A percentile compares a stretch with the other conserved stretches of the same genome.
These are phyloP conservation scores for Germaria angustata DNA, from an alignment of 2,888 invertebrate species.

Conservation along the genomic window DNA sequence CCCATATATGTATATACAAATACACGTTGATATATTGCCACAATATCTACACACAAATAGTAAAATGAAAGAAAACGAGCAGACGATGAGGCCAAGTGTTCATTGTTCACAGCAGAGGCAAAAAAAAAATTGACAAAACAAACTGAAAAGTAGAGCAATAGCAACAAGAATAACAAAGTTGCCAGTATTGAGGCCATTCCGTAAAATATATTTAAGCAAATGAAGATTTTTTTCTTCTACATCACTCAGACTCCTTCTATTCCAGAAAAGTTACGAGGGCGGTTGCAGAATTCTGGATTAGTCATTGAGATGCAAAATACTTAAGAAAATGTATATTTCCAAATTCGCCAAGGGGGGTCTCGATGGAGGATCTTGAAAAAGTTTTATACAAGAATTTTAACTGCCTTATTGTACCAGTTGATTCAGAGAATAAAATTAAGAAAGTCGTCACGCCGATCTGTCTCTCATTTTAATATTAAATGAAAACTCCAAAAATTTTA, in stretches of 20 bases:
- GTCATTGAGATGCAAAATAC: too few relatives aligned
- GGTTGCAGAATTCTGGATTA: background rate
- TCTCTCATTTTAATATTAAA: too few relatives aligned
- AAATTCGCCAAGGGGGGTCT: too few relatives aligned
- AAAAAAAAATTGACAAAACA: background rate
- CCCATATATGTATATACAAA: too few relatives aligned
- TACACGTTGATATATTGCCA: too few relatives aligned
- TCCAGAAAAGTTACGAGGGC: background rate
- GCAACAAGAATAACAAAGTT: background rate
- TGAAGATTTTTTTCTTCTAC: background rate
- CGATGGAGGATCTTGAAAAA: too few relatives aligned
- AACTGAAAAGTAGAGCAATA: background rate
- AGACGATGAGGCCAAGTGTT: slow-evolving; percentile 14
- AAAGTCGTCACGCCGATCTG: too few relatives aligned
- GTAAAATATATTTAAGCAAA: slow-evolving; percentile 35
- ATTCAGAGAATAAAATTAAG: too few relatives aligned
- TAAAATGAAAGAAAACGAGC: background rate
- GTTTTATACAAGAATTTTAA: too few relatives aligned
- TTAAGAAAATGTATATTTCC: too few relatives aligned
- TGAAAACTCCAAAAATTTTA: too few relatives aligned
- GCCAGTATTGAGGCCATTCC: slow-evolving; percentile 46
- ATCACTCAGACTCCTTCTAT: background rate
- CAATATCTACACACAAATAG: background rate
- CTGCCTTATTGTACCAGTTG: too few relatives aligned
- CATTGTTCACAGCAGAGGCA: background rate